Conservation (phyloP, 1,140 invertebrate species). For the Ptiloglossa arizonensis region DNA sequence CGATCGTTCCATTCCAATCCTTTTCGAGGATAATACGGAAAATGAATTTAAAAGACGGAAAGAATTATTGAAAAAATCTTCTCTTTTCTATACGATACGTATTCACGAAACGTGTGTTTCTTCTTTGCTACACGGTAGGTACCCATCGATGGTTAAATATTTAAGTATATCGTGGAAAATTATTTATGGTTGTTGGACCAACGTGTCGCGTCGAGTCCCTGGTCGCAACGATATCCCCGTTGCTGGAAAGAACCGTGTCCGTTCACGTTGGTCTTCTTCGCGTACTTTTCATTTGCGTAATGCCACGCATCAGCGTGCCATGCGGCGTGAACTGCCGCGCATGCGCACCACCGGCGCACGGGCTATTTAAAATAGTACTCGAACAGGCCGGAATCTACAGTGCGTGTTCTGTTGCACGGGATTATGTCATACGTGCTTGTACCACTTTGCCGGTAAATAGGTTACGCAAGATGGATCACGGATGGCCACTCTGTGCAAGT, state of each 20-base stretch:
- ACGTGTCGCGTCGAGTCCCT: no score
- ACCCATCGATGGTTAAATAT: no score
- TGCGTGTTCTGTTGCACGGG: slow-evolving; percentile 43
- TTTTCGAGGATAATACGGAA: no score
- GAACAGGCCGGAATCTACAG: slow-evolving; percentile 51
- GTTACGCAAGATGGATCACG: slow-evolving; percentile 77
- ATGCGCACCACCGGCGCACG: slow-evolving; percentile 30
- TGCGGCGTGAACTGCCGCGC: slow-evolving; percentile 18
- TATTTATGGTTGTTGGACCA: no score
- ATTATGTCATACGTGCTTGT: slow-evolving; percentile 73
- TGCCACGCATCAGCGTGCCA: neutral
- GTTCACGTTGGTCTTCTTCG: neutral
- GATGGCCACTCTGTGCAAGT: slow-evolving; percentile 59
- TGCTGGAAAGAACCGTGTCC: neutral
- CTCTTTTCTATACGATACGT: no score
- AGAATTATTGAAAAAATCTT: no score
- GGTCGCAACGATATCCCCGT: no score
- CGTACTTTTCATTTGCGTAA: slow-evolving; percentile 43
- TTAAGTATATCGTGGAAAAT: no score
- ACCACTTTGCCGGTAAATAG: slow-evolving; percentile 74
- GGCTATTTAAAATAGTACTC: slow-evolving; percentile 58
- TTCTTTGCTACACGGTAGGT: no score
- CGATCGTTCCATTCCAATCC: no score
- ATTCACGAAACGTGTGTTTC: no score
- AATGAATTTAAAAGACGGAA: no score